These are phyloP conservation scores for Rhinoptilus africanus DNA, from an alignment of 2,113 vertebrate species.

Conservation along the genomic window DNA sequence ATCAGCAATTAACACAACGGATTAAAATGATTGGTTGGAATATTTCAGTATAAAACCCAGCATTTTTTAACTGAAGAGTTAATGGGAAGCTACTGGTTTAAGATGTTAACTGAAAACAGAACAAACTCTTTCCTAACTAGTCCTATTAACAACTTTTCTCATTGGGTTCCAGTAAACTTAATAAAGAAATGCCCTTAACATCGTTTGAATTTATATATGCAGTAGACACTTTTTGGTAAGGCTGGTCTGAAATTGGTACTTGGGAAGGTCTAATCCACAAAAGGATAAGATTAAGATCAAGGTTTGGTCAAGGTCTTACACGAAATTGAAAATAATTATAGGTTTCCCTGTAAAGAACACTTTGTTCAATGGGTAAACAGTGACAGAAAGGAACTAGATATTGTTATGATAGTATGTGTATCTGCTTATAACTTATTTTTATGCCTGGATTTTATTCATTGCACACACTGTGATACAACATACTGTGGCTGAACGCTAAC, in stretches of 20 bases:
- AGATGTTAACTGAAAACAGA: neutral
- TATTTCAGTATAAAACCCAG: neutral
- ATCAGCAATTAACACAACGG: neutral
- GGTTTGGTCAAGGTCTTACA: neutral
- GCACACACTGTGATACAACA: neutral
- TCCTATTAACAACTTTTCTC: neutral
- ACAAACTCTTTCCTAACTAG: neutral
- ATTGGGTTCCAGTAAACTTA: neutral
- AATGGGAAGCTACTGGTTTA: neutral
- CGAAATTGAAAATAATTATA: neutral
- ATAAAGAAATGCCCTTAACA: neutral
- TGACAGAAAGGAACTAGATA: neutral
- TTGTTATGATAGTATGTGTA: neutral
- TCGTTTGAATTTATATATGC: neutral
- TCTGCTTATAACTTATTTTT: neutral
- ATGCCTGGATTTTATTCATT: neutral
- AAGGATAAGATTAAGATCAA: neutral
- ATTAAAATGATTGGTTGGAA: neutral
- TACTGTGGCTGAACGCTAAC: neutral
- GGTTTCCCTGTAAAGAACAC: neutral
- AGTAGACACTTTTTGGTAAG: neutral
- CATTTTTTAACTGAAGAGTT: neutral
- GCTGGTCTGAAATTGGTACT: neutral
- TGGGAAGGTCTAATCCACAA: neutral
- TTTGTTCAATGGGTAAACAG: neutral